A percentile compares a stretch with the other conserved stretches of the same genome.
Conservation (phyloP, 2,888 invertebrate genomes). For the Antheraea assamensis region DNA sequence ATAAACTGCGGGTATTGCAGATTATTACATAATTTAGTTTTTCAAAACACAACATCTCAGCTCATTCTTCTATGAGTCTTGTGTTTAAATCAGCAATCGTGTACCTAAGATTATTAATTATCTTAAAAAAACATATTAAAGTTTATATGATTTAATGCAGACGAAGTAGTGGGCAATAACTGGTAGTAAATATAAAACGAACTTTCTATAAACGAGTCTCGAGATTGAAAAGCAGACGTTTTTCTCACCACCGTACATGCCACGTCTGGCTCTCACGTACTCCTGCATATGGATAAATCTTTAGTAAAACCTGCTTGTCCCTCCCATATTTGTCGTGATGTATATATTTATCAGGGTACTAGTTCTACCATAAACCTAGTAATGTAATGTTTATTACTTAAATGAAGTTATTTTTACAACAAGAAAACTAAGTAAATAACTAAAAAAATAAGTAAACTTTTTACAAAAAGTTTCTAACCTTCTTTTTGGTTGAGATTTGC, state of each 20-base stretch:
- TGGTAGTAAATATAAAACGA: background rate
- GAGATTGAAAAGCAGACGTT: background rate
- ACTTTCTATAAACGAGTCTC: constrained; percentile 9
- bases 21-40: too few species aligned
- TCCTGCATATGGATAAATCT: background rate
- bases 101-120: too few species aligned
- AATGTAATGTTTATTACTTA: background rate
- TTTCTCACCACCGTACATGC: background rate
- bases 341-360: background rate
- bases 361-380: background rate
- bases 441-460: too few species aligned
- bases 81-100: too few species aligned
- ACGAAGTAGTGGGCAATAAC: background rate
- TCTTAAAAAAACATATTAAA: too few species aligned
- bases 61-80: too few species aligned
- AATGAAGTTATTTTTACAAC: background rate
- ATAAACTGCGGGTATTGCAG: too few species aligned
- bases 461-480: too few species aligned
- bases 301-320: background rate
- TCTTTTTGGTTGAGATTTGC: background rate
- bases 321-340: background rate
- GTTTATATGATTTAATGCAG: background rate
- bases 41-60: too few species aligned
- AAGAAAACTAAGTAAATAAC: too few species aligned
- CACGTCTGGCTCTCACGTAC: background rate